phyloP scores from a whole-genome alignment of 2,113 vertebrate genomes.

The Rhinolophus sinicus region DNA sequence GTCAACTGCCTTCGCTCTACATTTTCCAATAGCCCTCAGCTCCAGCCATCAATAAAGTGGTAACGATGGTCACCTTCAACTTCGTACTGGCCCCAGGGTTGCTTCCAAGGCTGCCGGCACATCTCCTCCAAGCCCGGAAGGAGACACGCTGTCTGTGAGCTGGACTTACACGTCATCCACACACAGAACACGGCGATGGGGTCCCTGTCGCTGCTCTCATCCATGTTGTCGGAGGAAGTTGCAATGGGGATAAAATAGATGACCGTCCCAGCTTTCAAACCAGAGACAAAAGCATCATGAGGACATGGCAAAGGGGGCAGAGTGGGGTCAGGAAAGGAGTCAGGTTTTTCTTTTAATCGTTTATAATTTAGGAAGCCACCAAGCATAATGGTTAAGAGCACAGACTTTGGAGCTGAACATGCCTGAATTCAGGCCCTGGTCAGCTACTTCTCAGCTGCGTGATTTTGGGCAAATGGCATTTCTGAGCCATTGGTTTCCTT shows the following conservation, averaged over 20 bases:
- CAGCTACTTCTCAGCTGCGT: background rate
- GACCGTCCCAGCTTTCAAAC: background rate
- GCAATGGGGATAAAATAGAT: background rate
- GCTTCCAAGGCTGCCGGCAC: fast-evolving
- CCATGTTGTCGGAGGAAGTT: background rate
- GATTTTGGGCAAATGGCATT: background rate
- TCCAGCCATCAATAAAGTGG: background rate
- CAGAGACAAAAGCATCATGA: background rate
- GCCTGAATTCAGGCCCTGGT: background rate
- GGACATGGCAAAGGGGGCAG: background rate
- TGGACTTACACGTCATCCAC: background rate
- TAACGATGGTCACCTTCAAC: background rate
- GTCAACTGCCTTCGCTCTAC: background rate
- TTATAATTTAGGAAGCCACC: background rate
- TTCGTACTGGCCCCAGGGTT: background rate
- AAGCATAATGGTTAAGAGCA: background rate
- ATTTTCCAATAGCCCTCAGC: background rate
- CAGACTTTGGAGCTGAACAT: background rate
- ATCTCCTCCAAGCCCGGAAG: fast-evolving
- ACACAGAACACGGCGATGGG: fast-evolving
- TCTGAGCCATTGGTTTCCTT: background rate
- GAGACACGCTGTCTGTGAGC: background rate
- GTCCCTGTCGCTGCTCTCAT: fast-evolving
- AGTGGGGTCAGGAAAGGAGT: background rate
- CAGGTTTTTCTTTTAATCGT: background rate